Conservation (phyloP, 92 coral and sea anemone genomes). For the Porites lobata region DNA sequence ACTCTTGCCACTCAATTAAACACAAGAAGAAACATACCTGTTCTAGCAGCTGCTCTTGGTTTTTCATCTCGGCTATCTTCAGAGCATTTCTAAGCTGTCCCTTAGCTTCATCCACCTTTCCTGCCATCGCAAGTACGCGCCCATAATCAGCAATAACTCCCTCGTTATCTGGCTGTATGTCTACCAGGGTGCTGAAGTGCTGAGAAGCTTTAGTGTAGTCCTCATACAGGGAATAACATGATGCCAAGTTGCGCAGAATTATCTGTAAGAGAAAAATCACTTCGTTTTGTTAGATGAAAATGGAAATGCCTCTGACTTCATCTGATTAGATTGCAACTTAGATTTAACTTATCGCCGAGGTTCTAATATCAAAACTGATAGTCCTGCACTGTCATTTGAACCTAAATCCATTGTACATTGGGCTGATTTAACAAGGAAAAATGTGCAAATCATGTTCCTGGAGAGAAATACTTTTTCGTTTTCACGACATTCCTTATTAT, state of each 20-base stretch:
- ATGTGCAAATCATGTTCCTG: too few species aligned
- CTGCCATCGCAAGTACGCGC: constrained; percentile 77
- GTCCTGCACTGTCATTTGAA: too few species aligned
- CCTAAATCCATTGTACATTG: too few species aligned
- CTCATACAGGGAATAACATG: constrained; percentile 68
- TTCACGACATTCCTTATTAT: too few species aligned
- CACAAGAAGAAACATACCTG: constrained; percentile 47
- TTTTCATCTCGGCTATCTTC: constrained; percentile 72
- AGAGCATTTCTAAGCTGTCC: constrained; percentile 65
- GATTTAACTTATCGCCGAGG: too few species aligned
- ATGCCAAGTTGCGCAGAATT: constrained; percentile 77
- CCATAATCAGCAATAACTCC: constrained; percentile 62
- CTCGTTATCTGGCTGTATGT: constrained; percentile 59
- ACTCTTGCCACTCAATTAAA: too few species aligned
- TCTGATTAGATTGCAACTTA: too few species aligned
- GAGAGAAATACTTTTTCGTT: too few species aligned
- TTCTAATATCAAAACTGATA: too few species aligned
- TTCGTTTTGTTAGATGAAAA: too few species aligned
- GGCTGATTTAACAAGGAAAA: too few species aligned
- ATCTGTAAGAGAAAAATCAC: constrained; percentile 40
- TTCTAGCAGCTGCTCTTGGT: constrained; percentile 54
- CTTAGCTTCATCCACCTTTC: constrained; percentile 75
- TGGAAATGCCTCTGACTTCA: too few species aligned
- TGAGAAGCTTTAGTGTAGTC: constrained; percentile 65
- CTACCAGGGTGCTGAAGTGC: constrained; percentile 63